These are phyloP conservation scores for Asbolus verrucosus DNA, from an alignment of 1,140 invertebrate genomes.

Conservation along the genomic window DNA sequence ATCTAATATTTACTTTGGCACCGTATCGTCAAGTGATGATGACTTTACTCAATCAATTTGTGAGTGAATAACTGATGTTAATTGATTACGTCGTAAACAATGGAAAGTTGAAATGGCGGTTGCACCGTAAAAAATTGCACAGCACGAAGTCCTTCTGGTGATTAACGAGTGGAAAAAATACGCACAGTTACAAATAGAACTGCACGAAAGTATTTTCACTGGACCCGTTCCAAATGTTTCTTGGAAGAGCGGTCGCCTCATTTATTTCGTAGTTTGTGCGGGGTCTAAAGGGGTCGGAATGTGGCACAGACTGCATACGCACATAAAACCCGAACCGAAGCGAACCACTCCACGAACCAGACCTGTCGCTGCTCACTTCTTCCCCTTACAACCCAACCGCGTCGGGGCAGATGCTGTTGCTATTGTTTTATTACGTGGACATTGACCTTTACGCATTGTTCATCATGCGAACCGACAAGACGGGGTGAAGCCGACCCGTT, in stretches of 20 bases:
- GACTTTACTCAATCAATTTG: conserved; percentile 23
- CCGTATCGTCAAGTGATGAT: neutral
- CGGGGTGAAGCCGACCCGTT: neutral
- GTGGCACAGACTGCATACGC: conserved; percentile 28
- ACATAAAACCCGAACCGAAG: no score
- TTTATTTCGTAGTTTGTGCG: no score
- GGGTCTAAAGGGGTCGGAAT: conserved; percentile 21
- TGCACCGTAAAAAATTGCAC: conserved; percentile 23
- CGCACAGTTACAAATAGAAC: conserved; percentile 28
- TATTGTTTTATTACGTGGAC: conserved; percentile 17
- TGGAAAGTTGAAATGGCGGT: conserved; percentile 14
- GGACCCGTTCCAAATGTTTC: conserved; percentile 43
- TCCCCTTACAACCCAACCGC: conserved; percentile 21
- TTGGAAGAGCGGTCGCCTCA: conserved; percentile 14
- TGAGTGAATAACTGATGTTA: conserved; percentile 20
- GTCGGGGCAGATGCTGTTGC: neutral
- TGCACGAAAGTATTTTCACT: conserved; percentile 42
- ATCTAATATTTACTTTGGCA: conserved; percentile 28
- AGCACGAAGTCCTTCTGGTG: conserved; percentile 24
- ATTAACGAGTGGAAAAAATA: conserved; percentile 36
- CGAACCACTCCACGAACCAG: neutral
- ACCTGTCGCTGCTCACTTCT: conserved; percentile 10
- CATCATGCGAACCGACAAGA: neutral
- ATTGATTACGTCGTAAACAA: conserved; percentile 35
- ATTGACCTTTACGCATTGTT: conserved; percentile 19